phyloP scores from a whole-genome alignment of 2,888 invertebrate genomes.

The Selenia dentaria region DNA sequence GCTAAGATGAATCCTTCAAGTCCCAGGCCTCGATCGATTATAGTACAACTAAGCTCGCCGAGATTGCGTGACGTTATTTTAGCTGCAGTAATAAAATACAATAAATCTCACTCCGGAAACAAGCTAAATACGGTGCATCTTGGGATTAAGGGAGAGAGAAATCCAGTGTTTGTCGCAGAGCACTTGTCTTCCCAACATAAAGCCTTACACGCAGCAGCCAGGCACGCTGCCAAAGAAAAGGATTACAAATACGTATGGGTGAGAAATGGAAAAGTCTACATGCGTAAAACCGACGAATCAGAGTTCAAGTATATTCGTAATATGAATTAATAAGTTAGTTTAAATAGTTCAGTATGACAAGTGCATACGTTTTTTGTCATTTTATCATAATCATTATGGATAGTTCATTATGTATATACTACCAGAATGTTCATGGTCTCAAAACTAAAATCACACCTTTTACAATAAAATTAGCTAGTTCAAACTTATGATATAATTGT shows the following conservation, averaged over 20 bases:
- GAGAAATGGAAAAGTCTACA: too few species aligned
- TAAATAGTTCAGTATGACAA: too few species aligned
- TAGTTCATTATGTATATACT: too few species aligned
- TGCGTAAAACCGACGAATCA: too few species aligned
- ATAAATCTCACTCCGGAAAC: background rate
- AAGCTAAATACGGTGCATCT: background rate
- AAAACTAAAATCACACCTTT: too few species aligned
- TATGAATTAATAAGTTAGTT: too few species aligned
- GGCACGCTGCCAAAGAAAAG: too few species aligned
- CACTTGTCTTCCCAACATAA: background rate
- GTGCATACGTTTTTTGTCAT: too few species aligned
- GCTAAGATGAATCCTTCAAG: background rate
- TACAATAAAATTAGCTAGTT: background rate
- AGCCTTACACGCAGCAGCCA: background rate
- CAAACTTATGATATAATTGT: too few species aligned
- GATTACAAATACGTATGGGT: too few species aligned
- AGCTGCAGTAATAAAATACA: slow-evolving; percentile 5
- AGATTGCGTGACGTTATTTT: slow-evolving; percentile 1
- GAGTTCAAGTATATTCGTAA: background rate
- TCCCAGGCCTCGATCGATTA: background rate
- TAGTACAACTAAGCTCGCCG: background rate
- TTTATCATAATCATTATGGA: too few species aligned
- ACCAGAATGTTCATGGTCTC: too few species aligned
- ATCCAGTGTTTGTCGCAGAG: background rate
- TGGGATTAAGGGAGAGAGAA: background rate